Base-by-base conservation (phyloP, 1,140 invertebrate species). In the Orchesella cincta region DNA sequence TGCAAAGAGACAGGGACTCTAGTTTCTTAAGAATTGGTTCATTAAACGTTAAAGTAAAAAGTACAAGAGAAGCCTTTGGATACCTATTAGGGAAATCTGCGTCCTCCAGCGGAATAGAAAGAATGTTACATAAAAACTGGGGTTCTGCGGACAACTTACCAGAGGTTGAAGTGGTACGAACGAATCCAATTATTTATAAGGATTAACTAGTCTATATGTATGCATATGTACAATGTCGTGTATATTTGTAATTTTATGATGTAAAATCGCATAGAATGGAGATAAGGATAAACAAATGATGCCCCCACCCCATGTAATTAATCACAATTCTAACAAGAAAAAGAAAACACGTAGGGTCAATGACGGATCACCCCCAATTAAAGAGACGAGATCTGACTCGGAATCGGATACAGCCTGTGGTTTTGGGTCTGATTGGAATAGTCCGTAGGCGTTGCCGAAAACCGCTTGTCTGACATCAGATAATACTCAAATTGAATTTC, bases 21-120 rank as follows among this genome's bases (percentile, higher is more conserved):
- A 90, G 93, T 83, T 95, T 96, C 86, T 89, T 95, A 79, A 89
- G 94, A 82, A 95, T 96, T 87, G 94, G 94, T 81, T 96, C 94
- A 12, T 86, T 96, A 84, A 95, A 95, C 87, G 93, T 95, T 51
- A 89, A 93, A 83, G 93, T 95, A 83, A 95, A 95, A 87, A 93
- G 93, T 85, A 95, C 94, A 31, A 94, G 77, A 14, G 81, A 82
- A 70, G 81, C 81, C 1, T 80, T 82, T 51, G 76, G 76, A 8
- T 73, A 80, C 35, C 78, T 81, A 35, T 46, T 81, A 26, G 77
- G 79, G 0, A 80, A 82, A 77, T 78, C 81, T n/a, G 75, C 67
- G 72, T 81, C 79, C 8, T 52, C 78, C 28, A 46, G 78, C 28
- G 62, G 73, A 33, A 80, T 81, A 16, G 78, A 81, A 46, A 73